Evolutionary conservation across 2,888 invertebrate species (phyloP).

Genomic region (Barypeithes pellucidus): DNA sequence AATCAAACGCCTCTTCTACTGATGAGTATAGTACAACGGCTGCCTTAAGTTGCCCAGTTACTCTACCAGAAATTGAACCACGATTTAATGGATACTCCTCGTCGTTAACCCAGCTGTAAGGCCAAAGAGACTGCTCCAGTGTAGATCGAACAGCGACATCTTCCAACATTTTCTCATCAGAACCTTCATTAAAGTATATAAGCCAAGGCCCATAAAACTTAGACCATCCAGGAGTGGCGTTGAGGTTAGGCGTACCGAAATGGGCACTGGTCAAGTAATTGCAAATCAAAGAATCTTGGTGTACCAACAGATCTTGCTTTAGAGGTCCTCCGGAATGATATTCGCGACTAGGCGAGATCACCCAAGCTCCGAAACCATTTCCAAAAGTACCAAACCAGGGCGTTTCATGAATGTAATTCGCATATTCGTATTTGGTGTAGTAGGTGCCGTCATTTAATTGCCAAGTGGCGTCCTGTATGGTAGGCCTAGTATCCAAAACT

Average conservation of each 20-base stretch:
- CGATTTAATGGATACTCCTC: constrained; percentile 6
- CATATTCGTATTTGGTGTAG: constrained; percentile 35
- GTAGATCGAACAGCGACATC: constrained; percentile 23
- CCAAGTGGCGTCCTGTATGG: constrained; percentile 34
- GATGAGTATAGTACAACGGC: constrained; percentile 12
- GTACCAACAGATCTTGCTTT: constrained; percentile 34
- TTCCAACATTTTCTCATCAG: constrained; percentile 13
- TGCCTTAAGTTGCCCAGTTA: constrained; percentile 16
- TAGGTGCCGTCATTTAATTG: constrained; percentile 29
- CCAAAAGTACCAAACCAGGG: constrained; percentile 38
- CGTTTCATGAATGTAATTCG: constrained; percentile 27
- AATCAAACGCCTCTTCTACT: constrained; percentile 14
- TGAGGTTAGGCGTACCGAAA: constrained; percentile 18
- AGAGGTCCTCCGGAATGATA: constrained; percentile 36
- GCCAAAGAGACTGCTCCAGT: constrained; percentile 30
- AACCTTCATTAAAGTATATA: constrained; percentile 26
- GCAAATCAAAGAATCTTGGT: constrained; percentile 26
- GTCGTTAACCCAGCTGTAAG: constrained; percentile 25
- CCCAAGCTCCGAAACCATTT: constrained; percentile 33
- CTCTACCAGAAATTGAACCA: constrained; percentile 11
- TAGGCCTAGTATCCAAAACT: constrained; percentile 20
- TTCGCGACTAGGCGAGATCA: constrained; percentile 24
- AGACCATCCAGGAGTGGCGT: constrained; percentile 22
- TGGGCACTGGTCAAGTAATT: constrained; percentile 31
- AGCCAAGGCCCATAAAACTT: constrained; percentile 37